Base-by-base conservation (phyloP, 1,140 invertebrate genomes). In the Bombus polaris region DNA sequence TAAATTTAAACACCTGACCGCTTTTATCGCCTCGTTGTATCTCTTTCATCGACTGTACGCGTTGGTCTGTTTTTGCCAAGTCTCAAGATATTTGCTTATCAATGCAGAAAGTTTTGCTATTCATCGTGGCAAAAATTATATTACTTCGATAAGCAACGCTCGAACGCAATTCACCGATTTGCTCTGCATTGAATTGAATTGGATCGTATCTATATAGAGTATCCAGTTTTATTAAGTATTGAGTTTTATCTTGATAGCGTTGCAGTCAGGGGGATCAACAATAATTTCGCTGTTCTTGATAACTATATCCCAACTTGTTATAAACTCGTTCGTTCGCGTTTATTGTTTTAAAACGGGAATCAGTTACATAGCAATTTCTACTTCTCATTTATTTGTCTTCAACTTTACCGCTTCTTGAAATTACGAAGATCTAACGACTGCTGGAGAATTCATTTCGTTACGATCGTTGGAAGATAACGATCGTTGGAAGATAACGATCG, bases 71-170 rank as follows among this genome's bases (percentile, higher is more conserved):
- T 71, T 28, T 28, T 12, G 25, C 39, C 5, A 12, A 6, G 12
- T 39, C 47, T 13, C 37, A 8, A 22, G 37, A n/a, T 65, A 47
- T 71, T 42, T 82, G 65, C 25, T 82, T 82, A 62, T 82, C 62
- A 65, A 65, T 47, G 39, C n/a, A 74, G 53, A 74, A 68, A 35
- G 53, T 62, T 53, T 74, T 2, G 12, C 35, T 28, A 28, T 71
- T 39, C 37, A 13, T 39, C 35, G 28, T 3, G 13, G 44, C 25
- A 53, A 71, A 71, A 53, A 39, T 44, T 13, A 37, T 15, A 35
- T 71, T 39, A 39, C 8, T 8, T 39, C 10, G 68, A 28, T 25
- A 12, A 39, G 37, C 68, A 22, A 70, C 18, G 25, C n/a, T 39
- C 4, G 66, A 70, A 25, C 22, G 8, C 68, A 32, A 39, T 39